Evolutionary conservation across 2,113 vertebrate species (phyloP).

Genomic region (Sprattus sprattus): DNA sequence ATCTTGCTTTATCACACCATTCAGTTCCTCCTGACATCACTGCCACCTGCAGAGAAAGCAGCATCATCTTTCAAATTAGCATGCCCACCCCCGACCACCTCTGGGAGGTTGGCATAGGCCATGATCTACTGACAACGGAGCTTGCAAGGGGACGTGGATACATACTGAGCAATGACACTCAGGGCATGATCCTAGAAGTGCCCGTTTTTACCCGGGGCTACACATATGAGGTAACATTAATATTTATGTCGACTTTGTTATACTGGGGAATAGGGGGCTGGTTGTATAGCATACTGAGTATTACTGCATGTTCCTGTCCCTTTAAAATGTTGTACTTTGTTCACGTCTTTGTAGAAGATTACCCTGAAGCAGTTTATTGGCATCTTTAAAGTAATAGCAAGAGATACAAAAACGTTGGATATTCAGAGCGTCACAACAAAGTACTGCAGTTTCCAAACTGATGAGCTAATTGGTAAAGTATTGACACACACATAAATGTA

Average conservation of each 20-base stretch:
- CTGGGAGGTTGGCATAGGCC: conserved; percentile 55
- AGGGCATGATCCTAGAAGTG: conserved; percentile 47
- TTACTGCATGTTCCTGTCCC: neutral
- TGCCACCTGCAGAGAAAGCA: conserved; percentile 49
- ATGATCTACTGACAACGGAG: conserved; percentile 51
- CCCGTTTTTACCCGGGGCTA: conserved; percentile 55
- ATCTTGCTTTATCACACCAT: neutral
- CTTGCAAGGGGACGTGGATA: conserved; percentile 54
- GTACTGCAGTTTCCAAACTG: conserved; percentile 56
- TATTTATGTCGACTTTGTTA: no score
- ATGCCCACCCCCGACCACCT: conserved; percentile 3
- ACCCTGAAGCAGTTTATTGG: conserved; percentile 56
- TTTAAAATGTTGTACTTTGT: neutral
- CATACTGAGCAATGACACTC: conserved; percentile 34
- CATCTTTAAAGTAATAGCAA: conserved; percentile 50
- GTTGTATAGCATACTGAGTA: neutral
- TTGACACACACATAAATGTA: neutral
- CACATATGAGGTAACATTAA: conserved; percentile 51
- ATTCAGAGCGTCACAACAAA: conserved; percentile 52
- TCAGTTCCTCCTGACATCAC: conserved; percentile 58
- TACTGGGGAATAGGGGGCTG: no score
- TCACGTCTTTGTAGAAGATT: conserved; percentile 47
- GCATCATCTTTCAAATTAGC: conserved; percentile 52
- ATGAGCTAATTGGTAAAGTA: conserved; percentile 59
- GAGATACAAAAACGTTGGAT: conserved; percentile 55